These are phyloP conservation scores for Oryctes rhinoceros DNA, from an alignment of 1,140 invertebrate genomes.

Conservation along the genomic window DNA sequence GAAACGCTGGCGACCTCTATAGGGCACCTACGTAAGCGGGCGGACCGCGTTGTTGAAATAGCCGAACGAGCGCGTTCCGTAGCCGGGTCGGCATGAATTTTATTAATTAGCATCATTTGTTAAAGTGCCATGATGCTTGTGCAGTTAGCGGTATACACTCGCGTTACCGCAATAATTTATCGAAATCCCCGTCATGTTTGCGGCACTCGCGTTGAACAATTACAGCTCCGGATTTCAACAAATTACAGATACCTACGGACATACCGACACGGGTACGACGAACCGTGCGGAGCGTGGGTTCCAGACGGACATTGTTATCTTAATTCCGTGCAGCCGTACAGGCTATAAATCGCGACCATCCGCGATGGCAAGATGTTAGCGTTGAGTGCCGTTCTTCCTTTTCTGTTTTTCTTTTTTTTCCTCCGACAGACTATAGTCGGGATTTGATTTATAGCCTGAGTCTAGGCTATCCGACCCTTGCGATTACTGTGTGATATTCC, in stretches of 20 bases:
- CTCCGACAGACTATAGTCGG: not conserved
- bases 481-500: not conserved
- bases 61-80: not conserved
- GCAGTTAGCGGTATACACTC: constrained; percentile 28
- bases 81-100: constrained; percentile 1
- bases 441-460: not conserved
- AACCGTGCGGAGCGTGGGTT: not conserved
- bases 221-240: not conserved
- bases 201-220: constrained; percentile 12
- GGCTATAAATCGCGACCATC: not conserved
- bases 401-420: too few relatives aligned
- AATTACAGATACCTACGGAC: constrained; percentile 21
- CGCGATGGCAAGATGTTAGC: not conserved
- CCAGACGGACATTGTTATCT: constrained; percentile 12
- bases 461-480: not conserved
- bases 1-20: not conserved
- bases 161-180: constrained; percentile 25
- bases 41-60: not conserved
- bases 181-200: constrained; percentile 22
- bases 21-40: not conserved
- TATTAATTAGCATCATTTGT: constrained; percentile 31
- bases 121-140: constrained; percentile 24
- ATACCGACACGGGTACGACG: not conserved
- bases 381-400: not conserved
- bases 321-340: not conserved